A percentile compares a stretch with the other conserved stretches of the same genome.
Conservation (phyloP, 2,113 vertebrate species). For the Paraplagusia blochii region DNA sequence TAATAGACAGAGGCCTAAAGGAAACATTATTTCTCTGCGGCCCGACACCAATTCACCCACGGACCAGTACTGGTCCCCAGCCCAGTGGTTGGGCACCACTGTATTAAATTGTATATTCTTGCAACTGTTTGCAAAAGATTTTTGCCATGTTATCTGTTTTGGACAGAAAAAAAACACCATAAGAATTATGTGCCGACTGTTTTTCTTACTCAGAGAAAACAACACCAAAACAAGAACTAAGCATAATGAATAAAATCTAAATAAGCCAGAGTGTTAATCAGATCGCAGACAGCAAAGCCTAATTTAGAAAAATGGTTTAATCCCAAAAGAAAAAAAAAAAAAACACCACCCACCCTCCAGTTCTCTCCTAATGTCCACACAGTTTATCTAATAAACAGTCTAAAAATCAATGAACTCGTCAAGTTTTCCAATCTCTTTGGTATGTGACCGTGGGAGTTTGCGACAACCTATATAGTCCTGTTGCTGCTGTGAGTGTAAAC, state of each 20-base stretch:
- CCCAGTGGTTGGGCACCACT: too few relatives aligned
- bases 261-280: constrained; percentile 58
- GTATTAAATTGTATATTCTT: too few relatives aligned
- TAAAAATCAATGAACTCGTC: constrained; percentile 13
- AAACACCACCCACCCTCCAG: constrained; percentile 60
- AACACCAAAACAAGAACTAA: constrained; percentile 30
- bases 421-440: constrained; percentile 7
- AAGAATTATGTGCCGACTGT: too few relatives aligned
- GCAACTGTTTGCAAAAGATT: too few relatives aligned
- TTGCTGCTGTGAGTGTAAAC: constrained; percentile 33
- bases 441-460: too few relatives aligned
- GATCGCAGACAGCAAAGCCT: constrained; percentile 69
- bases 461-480: constrained; percentile 11
- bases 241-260: constrained; percentile 57
- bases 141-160: too few relatives aligned
- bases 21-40: too few relatives aligned
- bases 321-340: constrained; percentile 40
- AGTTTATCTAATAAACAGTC: constrained; percentile 31
- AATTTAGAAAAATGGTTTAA: constrained; percentile 79
- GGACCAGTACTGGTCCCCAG: too few relatives aligned
- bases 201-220: constrained; percentile 51
- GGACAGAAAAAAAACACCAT: too few relatives aligned
- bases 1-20: too few relatives aligned
- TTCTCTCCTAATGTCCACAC: constrained; percentile 41
- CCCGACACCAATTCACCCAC: too few relatives aligned